Base-by-base conservation (phyloP, 2,888 invertebrate species). In the Xylocampa areola region DNA sequence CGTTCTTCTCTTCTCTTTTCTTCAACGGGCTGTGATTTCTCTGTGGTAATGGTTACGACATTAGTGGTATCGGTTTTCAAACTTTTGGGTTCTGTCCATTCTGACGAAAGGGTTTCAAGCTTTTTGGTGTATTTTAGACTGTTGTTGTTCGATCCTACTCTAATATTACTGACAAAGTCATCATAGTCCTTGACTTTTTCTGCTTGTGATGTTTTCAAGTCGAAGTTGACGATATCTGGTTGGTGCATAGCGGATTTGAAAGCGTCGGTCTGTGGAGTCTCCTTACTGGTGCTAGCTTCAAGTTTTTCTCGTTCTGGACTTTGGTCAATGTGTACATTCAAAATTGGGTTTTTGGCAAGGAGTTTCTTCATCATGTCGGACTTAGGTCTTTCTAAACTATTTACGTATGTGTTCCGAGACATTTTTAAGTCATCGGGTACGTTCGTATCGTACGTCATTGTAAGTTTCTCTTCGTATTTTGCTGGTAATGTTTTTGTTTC, bases 391-490 rank as follows among this genome's bases (percentile, higher is more conserved):
- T 96, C 96, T 72, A 95, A 85, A 68, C 95, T 95, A 32, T 95
- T 95, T 1, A 85, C 94, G 59, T 95, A 94, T 5, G 95, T 93
- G 78, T 94, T 95, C 35, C 95, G 89, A 0, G 95, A 95, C 10
- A 95, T 95, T 88, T 96, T 96, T 55, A 96, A 88, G 75, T 96
- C 95, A 79, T 95, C 95, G 5, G 95, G 95, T 59, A 95, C 92
- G 64, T 96, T 96, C 0, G 95, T 95, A 62, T 95, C 95, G 53
- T 94, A 95, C 16, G 86, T 84, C 85, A 94, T 88, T 7, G 86
- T 84, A 33, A 91, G 48, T 73, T 93, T 94, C 39, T 94, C 93
- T 60, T 94, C 92, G 55, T 89, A 91, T 79, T 91, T 92, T 1
- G 77, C 47, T 1, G 89, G 86, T 4, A 81, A 75, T 13, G 77